Evolutionary conservation across 2,113 vertebrate species (phyloP), one percentile per base, ranked within the genome.

Genomic region (Orthonyx spaldingii): DNA sequence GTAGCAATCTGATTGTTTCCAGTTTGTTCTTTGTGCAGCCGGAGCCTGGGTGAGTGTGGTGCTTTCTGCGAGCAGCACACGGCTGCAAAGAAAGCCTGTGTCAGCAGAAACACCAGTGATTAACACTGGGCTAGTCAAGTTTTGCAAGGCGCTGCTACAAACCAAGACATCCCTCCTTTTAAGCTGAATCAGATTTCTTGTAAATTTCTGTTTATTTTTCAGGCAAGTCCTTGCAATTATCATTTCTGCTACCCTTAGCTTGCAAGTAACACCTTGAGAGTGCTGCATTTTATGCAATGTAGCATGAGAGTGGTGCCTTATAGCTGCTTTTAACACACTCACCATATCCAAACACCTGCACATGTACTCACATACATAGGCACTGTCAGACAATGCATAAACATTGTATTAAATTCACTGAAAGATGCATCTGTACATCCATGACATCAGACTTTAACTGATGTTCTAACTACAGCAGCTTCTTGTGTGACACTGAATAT

Each of bases 341-440:
- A 24, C 28, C 7, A 2, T 33, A n/a, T 8, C 30, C 37, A 42
- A 82, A 32, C 33, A 72, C 22, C n/a, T 64, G 24, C 41, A 68
- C 3, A 1, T 0, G 1, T 30, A 69, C 33, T 37, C 61, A 44
- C 1, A 0, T 3, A n/a, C n/a, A n/a, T n/a, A n/a, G n/a, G n/a
- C n/a, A n/a, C n/a, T n/a, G n/a, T n/a, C n/a, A n/a, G 17, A 41
- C 2, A 16, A n/a, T n/a, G 53, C 6, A 22, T 6, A 50, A 60
- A 23, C 13, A 5, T 0, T 59, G 30, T 4, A 56, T 13, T 85
- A 72, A 89, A 83, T 1, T 5, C 33, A 42, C 32, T 6, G 3
- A 33, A 72, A 64, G 39, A 52, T 3, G 1, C 35, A 68, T 44
- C 39, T 49, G 24, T 64, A 57, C 49, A 68, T 35, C 2, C 21